Evolutionary conservation across 2,113 vertebrate genomes (phyloP), one percentile per base, ranked within the genome.

Genomic region (Zeus faber): DNA sequence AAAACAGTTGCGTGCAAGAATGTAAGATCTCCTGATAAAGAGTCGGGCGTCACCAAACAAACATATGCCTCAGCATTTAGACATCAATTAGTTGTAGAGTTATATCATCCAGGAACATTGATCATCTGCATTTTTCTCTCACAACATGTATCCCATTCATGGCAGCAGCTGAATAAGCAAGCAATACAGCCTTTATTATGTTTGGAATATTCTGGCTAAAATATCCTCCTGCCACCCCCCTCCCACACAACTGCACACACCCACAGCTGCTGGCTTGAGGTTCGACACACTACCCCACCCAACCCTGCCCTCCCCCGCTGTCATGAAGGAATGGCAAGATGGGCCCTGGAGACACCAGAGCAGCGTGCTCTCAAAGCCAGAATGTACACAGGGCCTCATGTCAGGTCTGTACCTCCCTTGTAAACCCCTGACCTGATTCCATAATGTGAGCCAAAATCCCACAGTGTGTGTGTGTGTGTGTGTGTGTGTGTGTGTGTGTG

Each of bases 341-440:
- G 72, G 66, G 61, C 67, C 63, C 62, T 26, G 11, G 76, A n/a
- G 72, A 86, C 76, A 80, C 70, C 39, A 56, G 67, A 64, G 56
- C 67, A 74, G 85, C 85, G 79, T 84, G 82, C 81, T 72, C 80
- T 72, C 60, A 66, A 58, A 54, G 35, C 76, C 85, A 87, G 85
- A 92, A 92, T 89, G 90, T 88, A 90, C 91, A 90, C 87, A 88
- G 74, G 68, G 75, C 80, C 68, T 61, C 76, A 39, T 91, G 87
- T 91, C 92, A 79, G 90, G 90, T 91, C 89, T 92, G 49, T 33
- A 13, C 13, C 13, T 10, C 14, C 9, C 55, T 65, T 20, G n/a
- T n/a, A n/a, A 49, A 43, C 22, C 47, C 43, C 54, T 40, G 24
- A 62, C 54, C 71, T 77, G 65, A 76, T 89, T 91, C 91, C 85